These are phyloP conservation scores for Sebastes schlegelii DNA, from an alignment of 2,113 vertebrate species.

Conservation along the genomic window DNA sequence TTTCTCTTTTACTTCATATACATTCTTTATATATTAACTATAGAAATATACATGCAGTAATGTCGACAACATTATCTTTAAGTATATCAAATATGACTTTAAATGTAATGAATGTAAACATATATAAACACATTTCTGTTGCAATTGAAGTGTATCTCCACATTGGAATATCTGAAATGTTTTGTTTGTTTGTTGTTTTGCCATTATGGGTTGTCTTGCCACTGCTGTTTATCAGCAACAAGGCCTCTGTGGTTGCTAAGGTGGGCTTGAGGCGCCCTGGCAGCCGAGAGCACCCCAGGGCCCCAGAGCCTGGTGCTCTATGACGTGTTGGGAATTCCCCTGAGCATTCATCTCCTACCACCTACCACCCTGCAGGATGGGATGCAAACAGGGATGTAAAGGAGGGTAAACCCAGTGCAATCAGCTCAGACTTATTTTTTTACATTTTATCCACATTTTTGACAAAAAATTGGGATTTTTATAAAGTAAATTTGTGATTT, in stretches of 20 bases:
- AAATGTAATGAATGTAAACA: background rate
- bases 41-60: background rate
- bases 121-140: background rate
- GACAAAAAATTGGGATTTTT: background rate
- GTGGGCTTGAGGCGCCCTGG: constrained; percentile 59
- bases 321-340: constrained; percentile 76
- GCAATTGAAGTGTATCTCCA: background rate
- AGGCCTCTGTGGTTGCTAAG: constrained; percentile 65
- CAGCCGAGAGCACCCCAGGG: constrained; percentile 61
- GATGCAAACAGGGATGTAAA: constrained; percentile 56
- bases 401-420: constrained; percentile 18
- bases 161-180: background rate
- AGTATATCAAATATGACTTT: background rate
- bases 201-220: constrained; percentile 20
- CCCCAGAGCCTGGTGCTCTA: constrained; percentile 57
- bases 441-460: background rate
- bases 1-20: background rate
- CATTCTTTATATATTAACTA: background rate
- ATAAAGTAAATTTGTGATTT: background rate
- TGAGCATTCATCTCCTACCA: constrained; percentile 38
- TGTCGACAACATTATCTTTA: background rate
- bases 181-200: constrained; percentile 59
- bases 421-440: constrained; percentile 1
- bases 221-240: constrained; percentile 61
- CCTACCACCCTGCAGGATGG: constrained; percentile 29